These are phyloP conservation scores for Kryptolebias ocellatus DNA, from an alignment of 2,797 vertebrate species.

Conservation along the genomic window DNA sequence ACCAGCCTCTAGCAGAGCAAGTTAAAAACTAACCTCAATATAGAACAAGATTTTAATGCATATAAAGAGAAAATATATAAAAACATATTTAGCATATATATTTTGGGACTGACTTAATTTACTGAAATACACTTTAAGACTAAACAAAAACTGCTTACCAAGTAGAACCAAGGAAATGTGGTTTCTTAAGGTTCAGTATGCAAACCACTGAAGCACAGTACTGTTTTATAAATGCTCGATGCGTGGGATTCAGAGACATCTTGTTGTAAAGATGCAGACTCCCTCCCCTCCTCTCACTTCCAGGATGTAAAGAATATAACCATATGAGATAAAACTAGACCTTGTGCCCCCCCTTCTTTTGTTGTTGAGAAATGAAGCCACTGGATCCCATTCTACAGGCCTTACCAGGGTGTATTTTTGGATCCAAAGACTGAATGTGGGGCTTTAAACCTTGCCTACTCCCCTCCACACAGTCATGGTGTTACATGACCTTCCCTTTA, in stretches of 20 bases:
- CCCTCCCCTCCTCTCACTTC: neutral
- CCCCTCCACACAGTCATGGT: too few relatives aligned
- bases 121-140: conserved; percentile 1
- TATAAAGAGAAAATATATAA: too few relatives aligned
- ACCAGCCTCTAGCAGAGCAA: neutral
- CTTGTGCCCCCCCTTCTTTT: too few relatives aligned
- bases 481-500: too few relatives aligned
- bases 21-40: conserved; percentile 7
- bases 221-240: conserved; percentile 25
- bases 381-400: too few relatives aligned
- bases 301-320: too few relatives aligned
- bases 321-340: too few relatives aligned
- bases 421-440: too few relatives aligned
- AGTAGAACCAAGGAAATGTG: neutral
- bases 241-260: neutral
- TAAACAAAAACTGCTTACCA: neutral
- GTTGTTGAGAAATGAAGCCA: too few relatives aligned
- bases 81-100: too few relatives aligned
- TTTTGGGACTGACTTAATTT: neutral
- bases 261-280: neutral
- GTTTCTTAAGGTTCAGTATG: conserved; percentile 8
- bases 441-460: too few relatives aligned
- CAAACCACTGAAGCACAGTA: conserved; percentile 41
- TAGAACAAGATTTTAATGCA: conserved; percentile 3
- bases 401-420: too few relatives aligned